Conservation (phyloP, 2,113 vertebrate species). For the Pardalotus punctatus region DNA sequence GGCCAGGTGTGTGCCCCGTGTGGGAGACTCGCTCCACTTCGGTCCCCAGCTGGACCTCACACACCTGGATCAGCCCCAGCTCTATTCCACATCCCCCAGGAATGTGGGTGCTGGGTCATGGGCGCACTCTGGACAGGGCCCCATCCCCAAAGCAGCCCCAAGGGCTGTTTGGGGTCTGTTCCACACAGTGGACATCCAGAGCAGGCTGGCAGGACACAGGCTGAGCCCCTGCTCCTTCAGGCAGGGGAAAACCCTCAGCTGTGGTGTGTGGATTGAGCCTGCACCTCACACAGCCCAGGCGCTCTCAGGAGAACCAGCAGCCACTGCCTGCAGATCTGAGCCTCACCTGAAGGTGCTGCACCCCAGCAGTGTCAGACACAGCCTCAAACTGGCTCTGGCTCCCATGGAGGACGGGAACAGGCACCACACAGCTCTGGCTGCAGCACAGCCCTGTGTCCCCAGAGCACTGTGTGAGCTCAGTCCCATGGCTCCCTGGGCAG, state of each 20-base stretch:
- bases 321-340: background rate
- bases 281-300: background rate
- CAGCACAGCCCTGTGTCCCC: background rate
- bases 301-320: background rate
- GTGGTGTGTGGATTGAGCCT: background rate
- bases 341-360: background rate
- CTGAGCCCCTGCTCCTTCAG: background rate
- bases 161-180: background rate
- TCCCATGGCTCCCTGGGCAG: background rate
- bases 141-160: background rate
- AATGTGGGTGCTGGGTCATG: background rate
- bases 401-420: background rate
- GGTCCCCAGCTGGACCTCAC: background rate
- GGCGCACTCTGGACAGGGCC: rapidly evolving
- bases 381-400: background rate
- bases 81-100: background rate
- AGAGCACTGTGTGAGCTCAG: background rate
- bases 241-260: background rate
- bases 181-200: rapidly evolving
- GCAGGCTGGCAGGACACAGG: rapidly evolving
- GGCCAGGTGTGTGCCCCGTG: background rate
- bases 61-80: background rate
- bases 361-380: background rate
- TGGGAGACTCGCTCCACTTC: rapidly evolving
- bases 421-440: background rate